A percentile compares a stretch with the other conserved stretches of the same genome.
phyloP scores from a whole-genome alignment of 35 echinoderm and acorn worm species.

The Holothuria glaberrima region DNA sequence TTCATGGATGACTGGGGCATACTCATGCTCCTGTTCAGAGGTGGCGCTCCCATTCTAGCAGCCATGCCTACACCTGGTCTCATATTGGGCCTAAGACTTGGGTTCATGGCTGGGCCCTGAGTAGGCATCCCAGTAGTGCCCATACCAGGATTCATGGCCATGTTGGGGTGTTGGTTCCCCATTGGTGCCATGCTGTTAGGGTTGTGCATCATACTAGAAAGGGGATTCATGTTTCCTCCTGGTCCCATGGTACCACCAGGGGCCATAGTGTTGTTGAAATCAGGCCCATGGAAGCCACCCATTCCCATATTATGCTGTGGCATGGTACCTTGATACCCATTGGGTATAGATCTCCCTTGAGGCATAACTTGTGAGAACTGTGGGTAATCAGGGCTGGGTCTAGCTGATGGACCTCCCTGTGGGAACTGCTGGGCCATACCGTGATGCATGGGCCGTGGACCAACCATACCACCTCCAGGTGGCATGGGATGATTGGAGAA shows the following conservation, averaged over 20 bases:
- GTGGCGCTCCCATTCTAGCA: slow-evolving; percentile 40
- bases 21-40: slow-evolving; percentile 66
- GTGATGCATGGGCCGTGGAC: slow-evolving; percentile 55
- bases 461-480: slow-evolving; percentile 29
- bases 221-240: slow-evolving; percentile 49
- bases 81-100: slow-evolving; percentile 78
- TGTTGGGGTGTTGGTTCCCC: slow-evolving; percentile 62
- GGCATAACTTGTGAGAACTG: slow-evolving; percentile 67
- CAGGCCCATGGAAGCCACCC: slow-evolving; percentile 38
- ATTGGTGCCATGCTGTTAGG: slow-evolving; percentile 52
- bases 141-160: slow-evolving; percentile 67
- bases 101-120: slow-evolving; percentile 63
- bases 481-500: slow-evolving; percentile 62
- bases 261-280: slow-evolving; percentile 54
- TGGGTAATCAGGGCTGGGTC: slow-evolving; percentile 46
- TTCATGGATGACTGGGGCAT: slow-evolving; percentile 67
- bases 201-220: slow-evolving; percentile 72
- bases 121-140: slow-evolving; percentile 64
- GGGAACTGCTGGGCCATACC: slow-evolving; percentile 47
- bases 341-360: slow-evolving; percentile 32
- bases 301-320: slow-evolving; percentile 41
- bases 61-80: slow-evolving; percentile 33
- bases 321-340: slow-evolving; percentile 58
- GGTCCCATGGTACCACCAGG: slow-evolving; percentile 56
- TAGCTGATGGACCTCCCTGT: slow-evolving; percentile 13